Evolutionary conservation across 2,113 vertebrate genomes (phyloP), one percentile per base, ranked within the genome.

Genomic region (Tonatia bakeri): DNA sequence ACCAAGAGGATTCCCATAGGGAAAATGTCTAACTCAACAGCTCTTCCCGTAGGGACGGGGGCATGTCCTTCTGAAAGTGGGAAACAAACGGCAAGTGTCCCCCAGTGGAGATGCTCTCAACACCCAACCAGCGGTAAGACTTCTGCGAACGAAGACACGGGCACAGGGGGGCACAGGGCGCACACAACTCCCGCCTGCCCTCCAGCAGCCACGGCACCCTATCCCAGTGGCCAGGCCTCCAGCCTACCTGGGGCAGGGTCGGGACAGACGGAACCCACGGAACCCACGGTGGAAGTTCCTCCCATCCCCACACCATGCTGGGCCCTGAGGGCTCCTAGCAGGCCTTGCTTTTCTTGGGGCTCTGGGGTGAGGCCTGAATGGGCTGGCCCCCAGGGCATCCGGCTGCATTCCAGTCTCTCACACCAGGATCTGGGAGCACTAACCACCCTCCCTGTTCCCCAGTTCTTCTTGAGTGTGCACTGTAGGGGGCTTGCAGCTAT

Each of bases 1-100:
- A 96, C 95, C 96, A 80, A 90, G 87, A 96, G 96, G 97, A 96
- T 98, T 97, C 97, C 97, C 97, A 98, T 97, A 97, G 97, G 97
- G 97, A 98, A 98, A 97, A 98, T 81, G 97, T 97, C 92, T 95
- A 97, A 97, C 94, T 94, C 96, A 87, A 83, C 91, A 95, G 94
- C 90, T 96, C 93, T 56, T 95, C 92, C 95, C 95, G 91, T 80
- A 56, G 43, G 40, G 90, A 95, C 88, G 95, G 92, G 95, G 95
- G 73, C 67, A 43, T 50, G 76, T 65, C 88, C 89, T 97, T 92
- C 95, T 82, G 20, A 38, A 67, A 82, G 81, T 88, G 77, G 81
- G 73, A 96, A 97, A 90, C 61, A 81, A 90, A 91, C 54, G 81
- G 91, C 81, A 90, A 77, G 79, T 94, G 54, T 86, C 10, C 59